Evolutionary conservation across 2,888 invertebrate species (phyloP).

Genomic region (Pelosia muscerda): DNA sequence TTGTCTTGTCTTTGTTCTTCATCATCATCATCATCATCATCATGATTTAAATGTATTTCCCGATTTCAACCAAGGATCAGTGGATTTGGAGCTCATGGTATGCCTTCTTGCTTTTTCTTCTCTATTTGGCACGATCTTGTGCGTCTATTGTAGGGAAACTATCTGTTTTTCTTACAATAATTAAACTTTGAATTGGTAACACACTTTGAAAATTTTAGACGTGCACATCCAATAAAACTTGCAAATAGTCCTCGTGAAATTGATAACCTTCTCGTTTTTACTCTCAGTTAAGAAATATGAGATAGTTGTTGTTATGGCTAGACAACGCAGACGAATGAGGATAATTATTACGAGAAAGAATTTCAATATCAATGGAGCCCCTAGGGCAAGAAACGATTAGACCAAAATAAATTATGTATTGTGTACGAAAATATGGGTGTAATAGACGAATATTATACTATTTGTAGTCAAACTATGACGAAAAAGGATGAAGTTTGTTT

Average conservation of each 20-base stretch:
- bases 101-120: no score
- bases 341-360: not conserved
- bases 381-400: not conserved
- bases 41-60: no score
- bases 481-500: not conserved
- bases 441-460: not conserved
- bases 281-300: not conserved
- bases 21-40: no score
- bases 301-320: slow-evolving; percentile 15
- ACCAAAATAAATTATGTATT: not conserved
- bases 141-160: no score
- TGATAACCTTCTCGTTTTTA: not conserved
- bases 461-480: not conserved
- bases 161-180: not conserved
- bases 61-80: no score
- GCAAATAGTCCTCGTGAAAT: not conserved
- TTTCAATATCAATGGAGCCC: slow-evolving; percentile 1
- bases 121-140: no score
- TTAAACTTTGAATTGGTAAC: not conserved
- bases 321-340: not conserved
- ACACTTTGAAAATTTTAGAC: not conserved
- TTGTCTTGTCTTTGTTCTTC: no score
- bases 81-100: no score
- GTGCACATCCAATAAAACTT: not conserved
- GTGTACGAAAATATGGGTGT: not conserved